phyloP scores from a whole-genome alignment of 2,888 invertebrate genomes.

The Slavum lentiscoides region DNA sequence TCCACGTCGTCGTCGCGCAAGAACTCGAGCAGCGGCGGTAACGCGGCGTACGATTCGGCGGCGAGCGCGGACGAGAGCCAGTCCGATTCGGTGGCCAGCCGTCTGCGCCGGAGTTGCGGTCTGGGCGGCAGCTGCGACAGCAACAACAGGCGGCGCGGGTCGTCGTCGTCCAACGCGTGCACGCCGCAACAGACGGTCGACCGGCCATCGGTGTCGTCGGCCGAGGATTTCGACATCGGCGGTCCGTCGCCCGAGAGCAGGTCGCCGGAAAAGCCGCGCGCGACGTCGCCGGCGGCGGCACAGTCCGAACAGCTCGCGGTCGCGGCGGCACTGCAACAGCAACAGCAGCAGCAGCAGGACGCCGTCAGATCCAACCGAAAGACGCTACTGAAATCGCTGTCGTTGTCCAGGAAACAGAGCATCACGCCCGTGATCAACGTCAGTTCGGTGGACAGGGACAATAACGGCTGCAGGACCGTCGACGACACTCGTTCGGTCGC shows the following conservation, averaged over 20 bases:
- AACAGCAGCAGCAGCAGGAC: too few relatives aligned
- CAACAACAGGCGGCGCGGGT: constrained; percentile 59
- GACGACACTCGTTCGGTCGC: constrained; percentile 55
- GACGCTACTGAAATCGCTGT: constrained; percentile 48
- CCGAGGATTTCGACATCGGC: constrained; percentile 60
- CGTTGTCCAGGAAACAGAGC: constrained; percentile 56
- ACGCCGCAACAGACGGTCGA: constrained; percentile 60
- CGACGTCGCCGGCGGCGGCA: constrained; percentile 54
- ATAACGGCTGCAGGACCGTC: constrained; percentile 29
- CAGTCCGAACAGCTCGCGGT: constrained; percentile 8
- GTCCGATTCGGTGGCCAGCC: constrained; percentile 54
- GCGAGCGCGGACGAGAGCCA: constrained; percentile 62
- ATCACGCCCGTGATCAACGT: constrained; percentile 71
- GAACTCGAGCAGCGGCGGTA: constrained; percentile 69
- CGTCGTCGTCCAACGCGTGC: constrained; percentile 59
- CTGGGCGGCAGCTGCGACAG: constrained; percentile 39
- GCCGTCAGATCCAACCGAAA: constrained; percentile 57
- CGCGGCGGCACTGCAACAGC: constrained; percentile 56
- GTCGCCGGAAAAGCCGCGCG: constrained; percentile 56
- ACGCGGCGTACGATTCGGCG: constrained; percentile 71
- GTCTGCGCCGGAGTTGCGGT: constrained; percentile 55
- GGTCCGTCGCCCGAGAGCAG: constrained; percentile 55
- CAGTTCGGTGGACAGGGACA: constrained; percentile 65
- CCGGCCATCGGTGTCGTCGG: constrained; percentile 60
- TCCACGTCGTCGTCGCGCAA: constrained; percentile 63